Evolutionary conservation across 2,113 vertebrate species (phyloP).

Genomic region (Vulpes lagopus): DNA sequence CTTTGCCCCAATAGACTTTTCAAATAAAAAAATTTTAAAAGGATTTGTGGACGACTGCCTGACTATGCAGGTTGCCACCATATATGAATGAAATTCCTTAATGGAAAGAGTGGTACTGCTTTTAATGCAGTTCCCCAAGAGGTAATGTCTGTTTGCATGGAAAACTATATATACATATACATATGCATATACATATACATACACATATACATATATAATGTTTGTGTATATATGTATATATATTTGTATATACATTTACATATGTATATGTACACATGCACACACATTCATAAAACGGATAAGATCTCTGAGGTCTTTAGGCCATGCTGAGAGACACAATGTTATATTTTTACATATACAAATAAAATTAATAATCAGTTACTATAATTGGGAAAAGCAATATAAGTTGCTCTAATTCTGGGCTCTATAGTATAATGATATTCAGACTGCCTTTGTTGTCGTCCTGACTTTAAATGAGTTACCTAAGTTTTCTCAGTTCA

Average conservation of each 20-base stretch:
- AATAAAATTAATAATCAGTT: not conserved
- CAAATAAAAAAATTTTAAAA: not conserved
- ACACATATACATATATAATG: not conserved
- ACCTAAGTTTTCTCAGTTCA: not conserved
- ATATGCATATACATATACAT: not conserved
- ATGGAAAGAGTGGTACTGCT: not conserved
- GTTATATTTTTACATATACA: not conserved
- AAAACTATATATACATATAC: not conserved
- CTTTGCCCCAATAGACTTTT: not conserved
- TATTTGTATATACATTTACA: not conserved
- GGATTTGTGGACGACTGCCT: not conserved
- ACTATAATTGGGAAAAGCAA: not conserved
- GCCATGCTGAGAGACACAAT: not conserved
- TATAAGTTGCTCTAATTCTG: not conserved
- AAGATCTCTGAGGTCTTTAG: not conserved
- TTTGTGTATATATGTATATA: not conserved
- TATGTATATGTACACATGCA: not conserved
- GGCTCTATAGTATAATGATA: not conserved
- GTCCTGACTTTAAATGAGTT: not conserved
- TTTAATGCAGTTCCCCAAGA: not conserved
- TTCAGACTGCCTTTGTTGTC: not conserved
- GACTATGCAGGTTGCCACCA: not conserved
- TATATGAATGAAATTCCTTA: conserved; percentile 8
- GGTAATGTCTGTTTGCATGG: not conserved
- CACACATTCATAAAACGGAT: not conserved